Percentiles rank a stretch among this genome's conserved stretches.
Evolutionary conservation across 2,888 invertebrate species (phyloP).

Genomic region (Oscheius myriophilus): DNA sequence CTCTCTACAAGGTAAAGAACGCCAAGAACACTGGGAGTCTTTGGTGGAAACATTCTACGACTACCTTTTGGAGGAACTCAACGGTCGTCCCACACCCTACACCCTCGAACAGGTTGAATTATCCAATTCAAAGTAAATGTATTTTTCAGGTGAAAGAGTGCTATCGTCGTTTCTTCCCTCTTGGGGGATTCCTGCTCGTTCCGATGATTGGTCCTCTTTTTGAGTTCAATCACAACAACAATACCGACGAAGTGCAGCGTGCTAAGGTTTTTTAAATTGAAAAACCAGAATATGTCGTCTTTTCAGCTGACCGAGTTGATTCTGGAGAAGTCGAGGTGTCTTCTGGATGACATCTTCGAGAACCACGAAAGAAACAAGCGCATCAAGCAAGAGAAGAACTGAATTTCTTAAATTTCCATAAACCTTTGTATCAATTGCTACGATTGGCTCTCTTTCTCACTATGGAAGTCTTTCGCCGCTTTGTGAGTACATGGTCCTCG

Average conservation of each 20-base stretch:
- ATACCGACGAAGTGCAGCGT: neutral
- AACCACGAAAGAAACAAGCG: neutral
- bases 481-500: constrained; percentile 23
- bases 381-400: no score
- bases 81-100: constrained; percentile 34
- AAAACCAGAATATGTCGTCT: neutral
- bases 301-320: neutral
- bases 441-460: neutral
- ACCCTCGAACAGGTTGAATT: constrained; percentile 41
- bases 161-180: neutral
- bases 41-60: constrained; percentile 40
- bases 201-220: constrained; percentile 26
- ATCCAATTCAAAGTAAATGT: no score
- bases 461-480: constrained; percentile 4
- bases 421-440: no score
- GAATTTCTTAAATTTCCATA: no score
- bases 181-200: constrained; percentile 12
- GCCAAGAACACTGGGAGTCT: constrained; percentile 35
- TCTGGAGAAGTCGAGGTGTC: constrained; percentile 8
- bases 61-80: constrained; percentile 39
- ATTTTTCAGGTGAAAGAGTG: constrained; percentile 1
- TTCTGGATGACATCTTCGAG: constrained; percentile 12
- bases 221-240: constrained; percentile 28
- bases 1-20: constrained; percentile 37
- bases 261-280: neutral